A percentile compares a stretch with the other conserved stretches of the same genome.
Conservation (phyloP, 2,888 invertebrate genomes). For the Chrysodeixis includens region DNA sequence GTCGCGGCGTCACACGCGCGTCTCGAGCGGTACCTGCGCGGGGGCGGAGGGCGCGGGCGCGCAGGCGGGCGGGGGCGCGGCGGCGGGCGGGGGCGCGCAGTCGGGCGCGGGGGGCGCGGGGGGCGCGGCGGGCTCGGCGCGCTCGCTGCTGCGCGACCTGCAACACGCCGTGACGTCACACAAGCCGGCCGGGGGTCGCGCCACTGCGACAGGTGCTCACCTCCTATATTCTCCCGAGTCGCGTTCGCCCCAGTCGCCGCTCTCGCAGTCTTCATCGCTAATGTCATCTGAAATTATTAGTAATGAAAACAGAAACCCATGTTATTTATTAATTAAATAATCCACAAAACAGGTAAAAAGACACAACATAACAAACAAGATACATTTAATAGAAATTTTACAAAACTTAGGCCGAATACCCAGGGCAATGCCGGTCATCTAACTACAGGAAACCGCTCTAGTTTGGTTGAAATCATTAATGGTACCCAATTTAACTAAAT, state of each 20-base stretch:
- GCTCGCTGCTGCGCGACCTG: slow-evolving; percentile 45
- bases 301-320: neutral
- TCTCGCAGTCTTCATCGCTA: slow-evolving; percentile 70
- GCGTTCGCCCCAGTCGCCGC: slow-evolving; percentile 65
- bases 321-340: too few relatives aligned
- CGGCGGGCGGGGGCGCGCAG: slow-evolving; percentile 68
- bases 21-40: slow-evolving; percentile 58
- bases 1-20: slow-evolving; percentile 53
- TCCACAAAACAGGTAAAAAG: too few relatives aligned
- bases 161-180: slow-evolving; percentile 17
- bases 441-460: too few relatives aligned
- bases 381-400: too few relatives aligned
- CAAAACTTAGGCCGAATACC: too few relatives aligned
- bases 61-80: slow-evolving; percentile 41
- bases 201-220: slow-evolving; percentile 14
- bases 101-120: slow-evolving; percentile 65
- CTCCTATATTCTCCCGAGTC: slow-evolving; percentile 40
- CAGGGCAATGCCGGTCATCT: too few relatives aligned
- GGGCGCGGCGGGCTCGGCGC: slow-evolving; percentile 69
- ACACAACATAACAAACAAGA: too few relatives aligned
- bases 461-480: too few relatives aligned
- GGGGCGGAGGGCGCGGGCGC: slow-evolving; percentile 69
- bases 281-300: slow-evolving; percentile 64
- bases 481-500: too few relatives aligned
- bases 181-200: slow-evolving; percentile 73